Base-by-base conservation (phyloP, 2,888 invertebrate species). In the Ormyrus rosae region DNA sequence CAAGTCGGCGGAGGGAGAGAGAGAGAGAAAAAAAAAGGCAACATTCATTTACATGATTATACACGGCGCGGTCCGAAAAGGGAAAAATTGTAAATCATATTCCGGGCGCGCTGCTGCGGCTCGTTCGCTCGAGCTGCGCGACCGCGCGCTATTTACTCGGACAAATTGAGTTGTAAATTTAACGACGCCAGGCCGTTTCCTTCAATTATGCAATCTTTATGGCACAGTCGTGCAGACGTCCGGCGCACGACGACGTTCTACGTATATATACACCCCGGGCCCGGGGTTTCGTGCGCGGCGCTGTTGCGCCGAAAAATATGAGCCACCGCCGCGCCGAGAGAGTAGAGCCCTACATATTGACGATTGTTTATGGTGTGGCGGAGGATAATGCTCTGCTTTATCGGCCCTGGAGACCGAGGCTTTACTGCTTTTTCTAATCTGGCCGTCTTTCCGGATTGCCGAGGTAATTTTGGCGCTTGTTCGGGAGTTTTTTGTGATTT, bases 141-240 rank as follows among this genome's bases (percentile, higher is more conserved):
- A 56, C 61, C 5, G 45, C 5, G 45, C 58, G 63, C 70, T 78
- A 61, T 81, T 78, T 81, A 78, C 81, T 63, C 78, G 65, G 46
- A 79, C 81, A 81, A 79, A 81, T 81, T 81, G 81, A 81, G 81
- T 81, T 81, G 78, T 81, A 81, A 78, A 79, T 78, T 79, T 76
- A 81, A 81, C 81, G 76, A 79, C 75, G 72, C 68, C 58, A 6
- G 67, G 64, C 55, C 67, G 75, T 75, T 79, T 81, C 75, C 75
- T 78, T 81, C 78, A 79, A 76, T 81, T 81, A 81, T 81, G 78
- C 78, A 81, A 81, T 69, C 78, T 81, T 81, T 78, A 74, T 58
- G 70, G 71, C 53, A 56, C 63, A 61, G n/a, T 13, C 64, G 67
- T 45, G 58, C 34, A 60, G 53, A 71, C 60, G 71, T 71, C 71